Conservation (phyloP, 2,888 invertebrate genomes). For the Drosophila monieri region DNA sequence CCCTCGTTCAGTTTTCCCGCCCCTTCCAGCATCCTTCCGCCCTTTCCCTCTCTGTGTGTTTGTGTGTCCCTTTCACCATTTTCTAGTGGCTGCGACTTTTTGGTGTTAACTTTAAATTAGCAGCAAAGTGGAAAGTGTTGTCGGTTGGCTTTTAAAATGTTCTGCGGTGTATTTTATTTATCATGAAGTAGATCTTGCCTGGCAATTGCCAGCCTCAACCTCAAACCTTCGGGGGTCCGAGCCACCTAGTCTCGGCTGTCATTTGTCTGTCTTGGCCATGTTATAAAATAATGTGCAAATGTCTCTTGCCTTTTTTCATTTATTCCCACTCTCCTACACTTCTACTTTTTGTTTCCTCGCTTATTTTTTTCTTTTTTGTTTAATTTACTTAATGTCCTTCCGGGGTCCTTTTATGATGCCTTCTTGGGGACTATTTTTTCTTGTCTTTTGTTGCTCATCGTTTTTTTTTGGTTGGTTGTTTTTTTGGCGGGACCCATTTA, state of each 20-base stretch:
- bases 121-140: constrained; percentile 79
- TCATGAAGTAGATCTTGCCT: constrained; percentile 68
- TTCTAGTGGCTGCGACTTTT: constrained; percentile 67
- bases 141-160: constrained; percentile 78
- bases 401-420: constrained; percentile 45
- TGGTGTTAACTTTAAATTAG: constrained; percentile 77
- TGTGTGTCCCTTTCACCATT: constrained; percentile 35
- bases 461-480: constrained; percentile 15
- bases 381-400: constrained; percentile 53
- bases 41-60: background rate
- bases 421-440: constrained; percentile 40
- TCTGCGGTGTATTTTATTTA: constrained; percentile 77
- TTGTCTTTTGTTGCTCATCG: constrained; percentile 17
- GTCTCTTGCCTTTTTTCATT: constrained; percentile 28
- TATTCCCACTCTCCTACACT: constrained; percentile 12
- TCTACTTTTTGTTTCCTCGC: constrained; percentile 12
- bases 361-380: constrained; percentile 26
- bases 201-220: constrained; percentile 47
- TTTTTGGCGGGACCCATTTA: constrained; percentile 24
- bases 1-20: constrained; percentile 29
- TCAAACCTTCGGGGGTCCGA: constrained; percentile 1
- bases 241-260: constrained; percentile 59
- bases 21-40: background rate
- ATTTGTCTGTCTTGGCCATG: constrained; percentile 58
- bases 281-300: constrained; percentile 56